Evolutionary conservation across 92 coral and sea anemone species (phyloP).

Genomic region (Porites divaricata): DNA sequence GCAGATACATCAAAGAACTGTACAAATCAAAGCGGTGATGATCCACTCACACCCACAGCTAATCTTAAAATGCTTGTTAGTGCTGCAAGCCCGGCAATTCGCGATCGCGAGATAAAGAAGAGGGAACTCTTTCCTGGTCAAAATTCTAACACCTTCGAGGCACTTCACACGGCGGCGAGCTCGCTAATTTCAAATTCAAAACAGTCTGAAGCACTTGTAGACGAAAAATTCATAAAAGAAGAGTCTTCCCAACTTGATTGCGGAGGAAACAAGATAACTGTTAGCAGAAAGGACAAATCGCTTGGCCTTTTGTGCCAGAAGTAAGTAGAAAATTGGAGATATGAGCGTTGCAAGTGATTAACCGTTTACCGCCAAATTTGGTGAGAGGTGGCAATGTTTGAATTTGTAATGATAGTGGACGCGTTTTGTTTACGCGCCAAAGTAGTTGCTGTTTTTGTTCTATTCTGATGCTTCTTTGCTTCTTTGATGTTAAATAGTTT

Average conservation of each 20-base stretch:
- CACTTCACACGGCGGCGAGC: conserved; percentile 48
- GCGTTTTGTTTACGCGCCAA: conserved; percentile 38
- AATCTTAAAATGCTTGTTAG: conserved; percentile 97
- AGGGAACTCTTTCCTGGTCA: conserved; percentile 86
- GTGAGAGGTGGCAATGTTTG: conserved; percentile 66
- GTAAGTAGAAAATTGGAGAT: conserved; percentile 57
- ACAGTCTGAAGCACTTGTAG: conserved; percentile 11
- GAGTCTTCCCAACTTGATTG: conserved; percentile 33
- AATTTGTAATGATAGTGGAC: conserved; percentile 59
- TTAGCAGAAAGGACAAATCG: conserved; percentile 98
- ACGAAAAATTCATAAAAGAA: conserved; percentile 2
- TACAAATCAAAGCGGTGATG: conserved; percentile 47
- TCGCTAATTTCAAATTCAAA: conserved; percentile 39
- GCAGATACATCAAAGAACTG: conserved; percentile 19
- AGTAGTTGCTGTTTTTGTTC: neutral
- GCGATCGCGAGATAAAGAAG: conserved; percentile 94
- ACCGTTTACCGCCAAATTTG: conserved; percentile 84
- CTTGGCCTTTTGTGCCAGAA: conserved; percentile 97
- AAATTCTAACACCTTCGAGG: conserved; percentile 49
- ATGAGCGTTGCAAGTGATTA: neutral
- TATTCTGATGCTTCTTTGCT: neutral
- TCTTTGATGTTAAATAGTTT: neutral
- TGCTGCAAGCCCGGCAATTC: conserved; percentile 97
- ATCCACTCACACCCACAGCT: conserved; percentile 97
- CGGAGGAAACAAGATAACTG: conserved; percentile 72